Evolutionary conservation across 1,140 invertebrate species (phyloP).

Genomic region (Aphis gossypii): DNA sequence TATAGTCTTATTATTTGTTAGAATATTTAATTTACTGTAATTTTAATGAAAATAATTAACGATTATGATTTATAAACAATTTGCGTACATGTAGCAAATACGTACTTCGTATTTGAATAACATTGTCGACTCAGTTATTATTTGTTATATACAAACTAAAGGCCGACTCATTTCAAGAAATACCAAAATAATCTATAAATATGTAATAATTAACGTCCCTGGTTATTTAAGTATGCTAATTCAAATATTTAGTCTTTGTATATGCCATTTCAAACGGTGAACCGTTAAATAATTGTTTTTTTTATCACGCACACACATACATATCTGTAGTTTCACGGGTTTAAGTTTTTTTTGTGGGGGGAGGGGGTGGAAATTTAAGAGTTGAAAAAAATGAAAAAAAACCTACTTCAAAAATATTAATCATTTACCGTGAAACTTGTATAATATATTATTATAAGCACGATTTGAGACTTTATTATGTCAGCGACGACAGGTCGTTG

Average conservation of each 20-base stretch:
- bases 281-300: background rate
- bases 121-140: background rate
- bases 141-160: background rate
- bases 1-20: background rate
- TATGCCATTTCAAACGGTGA: too few species aligned
- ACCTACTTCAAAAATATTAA: background rate
- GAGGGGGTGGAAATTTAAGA: background rate
- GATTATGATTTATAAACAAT: background rate
- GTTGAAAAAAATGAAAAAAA: background rate
- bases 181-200: background rate
- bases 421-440: background rate
- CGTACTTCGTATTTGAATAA: background rate
- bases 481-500: background rate
- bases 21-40: background rate
- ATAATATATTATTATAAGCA: background rate
- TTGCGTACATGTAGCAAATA: background rate
- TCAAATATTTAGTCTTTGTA: too few species aligned
- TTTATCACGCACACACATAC: background rate
- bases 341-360: too few species aligned
- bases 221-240: background rate
- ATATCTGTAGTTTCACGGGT: background rate
- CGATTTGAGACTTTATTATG: background rate
- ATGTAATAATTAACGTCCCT: background rate
- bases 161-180: background rate
- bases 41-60: background rate